Evolutionary conservation across 2,888 invertebrate species (phyloP), one percentile per base, ranked within the genome.

Genomic region (Drosophila hamatofila): DNA sequence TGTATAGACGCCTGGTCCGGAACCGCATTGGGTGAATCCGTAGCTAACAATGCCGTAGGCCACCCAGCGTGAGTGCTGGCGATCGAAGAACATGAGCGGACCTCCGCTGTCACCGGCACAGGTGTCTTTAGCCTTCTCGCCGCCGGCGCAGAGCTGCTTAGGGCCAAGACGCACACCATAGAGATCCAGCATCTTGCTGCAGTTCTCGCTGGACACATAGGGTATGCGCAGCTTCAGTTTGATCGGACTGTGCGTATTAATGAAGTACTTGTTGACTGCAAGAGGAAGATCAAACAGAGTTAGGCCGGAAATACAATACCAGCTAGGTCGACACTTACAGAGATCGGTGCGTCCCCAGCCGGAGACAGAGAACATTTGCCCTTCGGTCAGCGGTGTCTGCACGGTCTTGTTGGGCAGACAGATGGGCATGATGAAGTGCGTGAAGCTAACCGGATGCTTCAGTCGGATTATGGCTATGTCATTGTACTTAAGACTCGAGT

Each of bases 51-150:
- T 93, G 0, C 95, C 96, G 5, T 95, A 93, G 0, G 94, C 86
- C 59, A 94, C 94, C 94, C 95, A 95, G 0, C 94, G 92, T 1
- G 93, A 91, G 33, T 93, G 93, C 52, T 83, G 92, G 0, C 89
- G 89, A 76, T 93, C 92, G 48, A 92, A 91, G 76, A 91, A 93
- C 96, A 96, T 96, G 7, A 97, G 92, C 0, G 97, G 96, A 5
- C 96, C 96, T 0, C 97, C 97, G 0, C 96, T 92, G 52, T 93
- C 93, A 0, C 96, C 96, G 18, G 93, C 94, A 83, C 97, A 97
- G 0, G 96, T 95, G 85, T 97, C 97, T 82, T 95, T 94, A 5
- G 94, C 94, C 62, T 93, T 94, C 41, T 94, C 93, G 0, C 96
- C 96, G 3, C 96, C 96, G 12, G 96, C 96, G 84, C 96, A 96